Conservation (phyloP, 2,888 invertebrate species). For the Cheilosia soror region DNA sequence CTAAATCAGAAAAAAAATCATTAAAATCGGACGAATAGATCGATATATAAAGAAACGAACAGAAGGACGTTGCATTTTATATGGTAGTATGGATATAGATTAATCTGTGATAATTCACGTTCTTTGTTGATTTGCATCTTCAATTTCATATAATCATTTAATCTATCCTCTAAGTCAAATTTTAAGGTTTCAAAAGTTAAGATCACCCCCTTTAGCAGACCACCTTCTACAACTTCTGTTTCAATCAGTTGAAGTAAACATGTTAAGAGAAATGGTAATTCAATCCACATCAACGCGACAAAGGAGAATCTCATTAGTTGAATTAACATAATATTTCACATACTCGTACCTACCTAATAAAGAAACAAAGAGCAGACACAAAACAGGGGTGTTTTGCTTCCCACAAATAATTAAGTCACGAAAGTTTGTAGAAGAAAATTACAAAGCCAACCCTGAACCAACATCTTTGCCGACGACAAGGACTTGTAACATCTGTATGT, state of each 20-base stretch:
- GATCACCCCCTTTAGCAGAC: too few relatives aligned
- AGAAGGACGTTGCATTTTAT: too few relatives aligned
- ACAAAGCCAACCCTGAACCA: neutral
- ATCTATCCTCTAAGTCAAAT: too few relatives aligned
- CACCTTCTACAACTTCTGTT: too few relatives aligned
- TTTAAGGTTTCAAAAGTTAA: too few relatives aligned
- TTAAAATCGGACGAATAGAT: too few relatives aligned
- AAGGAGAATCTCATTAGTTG: neutral
- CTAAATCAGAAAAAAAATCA: too few relatives aligned
- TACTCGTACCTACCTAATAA: neutral
- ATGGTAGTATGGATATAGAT: too few relatives aligned
- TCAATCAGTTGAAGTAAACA: neutral
- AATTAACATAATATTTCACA: constrained; percentile 5
- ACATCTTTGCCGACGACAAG: constrained; percentile 1
- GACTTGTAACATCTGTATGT: constrained; percentile 15
- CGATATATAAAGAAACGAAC: too few relatives aligned
- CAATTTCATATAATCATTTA: too few relatives aligned
- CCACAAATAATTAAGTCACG: constrained; percentile 26
- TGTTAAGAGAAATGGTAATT: neutral
- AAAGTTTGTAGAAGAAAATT: constrained; percentile 19
- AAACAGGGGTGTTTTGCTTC: neutral
- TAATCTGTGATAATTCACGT: too few relatives aligned
- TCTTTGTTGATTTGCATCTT: too few relatives aligned
- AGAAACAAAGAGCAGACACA: neutral
- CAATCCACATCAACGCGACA: neutral